Evolutionary conservation across 2,888 invertebrate species (phyloP).

Genomic region (Luperina testacea): DNA sequence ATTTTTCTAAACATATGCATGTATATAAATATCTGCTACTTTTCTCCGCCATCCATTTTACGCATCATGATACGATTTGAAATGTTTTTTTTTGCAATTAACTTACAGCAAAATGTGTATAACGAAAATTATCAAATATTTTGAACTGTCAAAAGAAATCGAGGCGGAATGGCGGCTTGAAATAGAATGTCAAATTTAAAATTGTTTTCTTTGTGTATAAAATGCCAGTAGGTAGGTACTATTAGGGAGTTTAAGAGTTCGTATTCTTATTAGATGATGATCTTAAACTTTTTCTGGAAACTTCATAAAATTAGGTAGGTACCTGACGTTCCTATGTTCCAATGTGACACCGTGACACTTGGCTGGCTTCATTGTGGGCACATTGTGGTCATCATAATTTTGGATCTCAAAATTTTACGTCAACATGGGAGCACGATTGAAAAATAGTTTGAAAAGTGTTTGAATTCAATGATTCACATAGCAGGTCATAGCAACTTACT

Average conservation of each 20-base stretch:
- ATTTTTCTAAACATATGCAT: conserved; percentile 77
- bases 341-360: conserved; percentile 20
- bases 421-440: conserved; percentile 68
- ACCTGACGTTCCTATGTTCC: conserved; percentile 1
- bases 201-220: conserved; percentile 43
- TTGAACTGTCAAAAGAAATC: conserved; percentile 85
- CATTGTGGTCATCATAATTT: conserved; percentile 38
- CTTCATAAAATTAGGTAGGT: background rate
- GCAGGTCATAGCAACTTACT: conserved; percentile 62
- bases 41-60: conserved; percentile 84
- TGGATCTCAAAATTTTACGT: conserved; percentile 75
- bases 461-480: conserved; percentile 79
- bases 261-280: background rate
- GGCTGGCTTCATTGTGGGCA: background rate
- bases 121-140: conserved; percentile 84
- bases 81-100: conserved; percentile 75
- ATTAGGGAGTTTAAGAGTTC: conserved; percentile 1
- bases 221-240: conserved; percentile 19
- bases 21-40: conserved; percentile 74
- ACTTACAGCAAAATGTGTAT: conserved; percentile 80
- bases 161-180: conserved; percentile 77
- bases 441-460: conserved; percentile 47
- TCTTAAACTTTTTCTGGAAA: conserved; percentile 11
- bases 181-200: conserved; percentile 80
- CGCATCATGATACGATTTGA: conserved; percentile 79